phyloP scores from a whole-genome alignment of 2,797 vertebrate genomes.

The Sebastes matsubarae region DNA sequence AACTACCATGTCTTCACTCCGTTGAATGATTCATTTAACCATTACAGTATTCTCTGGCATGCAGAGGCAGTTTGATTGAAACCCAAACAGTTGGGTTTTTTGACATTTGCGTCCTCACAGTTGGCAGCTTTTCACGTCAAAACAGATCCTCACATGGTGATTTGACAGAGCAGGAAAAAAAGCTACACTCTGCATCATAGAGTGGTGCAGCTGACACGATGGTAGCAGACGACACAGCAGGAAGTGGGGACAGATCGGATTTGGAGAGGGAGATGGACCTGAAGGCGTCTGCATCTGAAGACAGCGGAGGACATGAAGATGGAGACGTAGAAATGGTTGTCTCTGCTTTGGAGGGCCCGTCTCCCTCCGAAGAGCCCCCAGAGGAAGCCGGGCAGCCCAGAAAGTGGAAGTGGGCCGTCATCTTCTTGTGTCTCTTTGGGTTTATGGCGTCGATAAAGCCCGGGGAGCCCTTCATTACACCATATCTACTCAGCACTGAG shows the following conservation, averaged over 20 bases:
- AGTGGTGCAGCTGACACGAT: slow-evolving; percentile 34
- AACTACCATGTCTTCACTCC: slow-evolving; percentile 18
- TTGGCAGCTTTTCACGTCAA: background rate
- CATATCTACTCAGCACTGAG: slow-evolving; percentile 83
- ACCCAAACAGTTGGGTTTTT: background rate
- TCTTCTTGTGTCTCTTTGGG: slow-evolving; percentile 92
- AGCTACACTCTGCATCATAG: background rate
- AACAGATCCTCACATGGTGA: slow-evolving; percentile 26
- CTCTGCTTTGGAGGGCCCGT: background rate
- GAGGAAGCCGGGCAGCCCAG: background rate
- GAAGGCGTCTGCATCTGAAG: slow-evolving; percentile 9
- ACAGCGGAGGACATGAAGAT: background rate
- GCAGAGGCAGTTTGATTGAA: background rate
- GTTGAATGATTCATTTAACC: background rate
- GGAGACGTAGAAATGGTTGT: slow-evolving; percentile 23
- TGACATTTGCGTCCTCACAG: background rate
- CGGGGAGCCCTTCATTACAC: slow-evolving; percentile 95
- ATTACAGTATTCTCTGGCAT: slow-evolving; percentile 12
- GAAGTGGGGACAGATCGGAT: slow-evolving; percentile 9
- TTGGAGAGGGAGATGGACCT: slow-evolving; percentile 22
- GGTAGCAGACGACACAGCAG: slow-evolving; percentile 24
- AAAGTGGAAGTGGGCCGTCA: slow-evolving; percentile 85
- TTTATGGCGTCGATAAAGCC: slow-evolving; percentile 93
- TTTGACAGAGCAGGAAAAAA: slow-evolving; percentile 17
- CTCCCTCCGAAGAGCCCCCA: background rate